Percentiles rank a stretch among this genome's conserved stretches.
Evolutionary conservation across 2,113 vertebrate species (phyloP).

Genomic region (Trinectes maculatus): DNA sequence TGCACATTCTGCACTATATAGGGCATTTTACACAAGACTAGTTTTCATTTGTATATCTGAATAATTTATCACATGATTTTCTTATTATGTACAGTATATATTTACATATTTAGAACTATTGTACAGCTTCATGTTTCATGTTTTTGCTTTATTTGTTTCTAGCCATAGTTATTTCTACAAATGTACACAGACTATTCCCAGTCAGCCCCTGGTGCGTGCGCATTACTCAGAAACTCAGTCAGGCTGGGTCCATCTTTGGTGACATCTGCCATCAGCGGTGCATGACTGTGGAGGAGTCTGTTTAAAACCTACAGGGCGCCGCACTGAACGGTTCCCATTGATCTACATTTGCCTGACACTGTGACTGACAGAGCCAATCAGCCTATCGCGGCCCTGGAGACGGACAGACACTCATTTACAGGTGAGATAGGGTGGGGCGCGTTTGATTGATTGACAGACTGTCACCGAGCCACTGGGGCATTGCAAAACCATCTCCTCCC

Average conservation of each 20-base stretch:
- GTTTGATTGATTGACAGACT: slow-evolving; percentile 77
- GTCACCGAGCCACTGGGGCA: slow-evolving; percentile 73
- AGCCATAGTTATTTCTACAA: slow-evolving; percentile 58
- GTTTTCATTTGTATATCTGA: background rate
- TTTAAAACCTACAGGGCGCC: slow-evolving; percentile 60
- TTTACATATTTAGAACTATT: background rate
- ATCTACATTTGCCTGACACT: slow-evolving; percentile 76
- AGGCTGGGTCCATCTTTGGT: slow-evolving; percentile 65
- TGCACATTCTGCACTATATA: slow-evolving; percentile 1
- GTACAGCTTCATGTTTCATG: slow-evolving; percentile 1
- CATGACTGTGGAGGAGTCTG: slow-evolving; percentile 75
- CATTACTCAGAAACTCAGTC: slow-evolving; percentile 65
- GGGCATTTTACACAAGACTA: background rate
- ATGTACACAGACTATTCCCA: slow-evolving; percentile 22
- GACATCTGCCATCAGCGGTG: slow-evolving; percentile 76
- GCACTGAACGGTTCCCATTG: slow-evolving; percentile 69
- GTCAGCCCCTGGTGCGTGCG: slow-evolving; percentile 23
- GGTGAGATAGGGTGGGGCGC: slow-evolving; percentile 71
- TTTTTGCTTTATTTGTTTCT: slow-evolving; percentile 15
- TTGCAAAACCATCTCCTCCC: slow-evolving; percentile 60
- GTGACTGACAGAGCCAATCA: slow-evolving; percentile 79
- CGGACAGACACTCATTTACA: slow-evolving; percentile 77
- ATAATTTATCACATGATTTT: background rate
- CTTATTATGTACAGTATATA: background rate
- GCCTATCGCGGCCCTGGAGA: slow-evolving; percentile 77